Percentiles rank a stretch among this genome's conserved stretches.
Evolutionary conservation across 2,797 vertebrate genomes (phyloP).

Genomic region (Sebastes vulpes): DNA sequence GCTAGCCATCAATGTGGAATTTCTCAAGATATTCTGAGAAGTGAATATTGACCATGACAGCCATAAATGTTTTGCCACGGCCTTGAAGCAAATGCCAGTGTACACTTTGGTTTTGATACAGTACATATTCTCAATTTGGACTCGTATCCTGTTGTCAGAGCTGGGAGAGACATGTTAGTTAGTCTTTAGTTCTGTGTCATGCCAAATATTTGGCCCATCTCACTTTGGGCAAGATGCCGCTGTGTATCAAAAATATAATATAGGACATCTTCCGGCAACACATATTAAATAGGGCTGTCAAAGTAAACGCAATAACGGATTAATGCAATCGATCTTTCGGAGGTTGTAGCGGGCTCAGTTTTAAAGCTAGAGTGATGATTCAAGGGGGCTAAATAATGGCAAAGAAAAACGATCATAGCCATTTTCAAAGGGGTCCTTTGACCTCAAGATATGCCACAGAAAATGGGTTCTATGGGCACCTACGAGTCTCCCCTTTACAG

Average conservation of each 20-base stretch:
- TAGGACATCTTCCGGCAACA: not conserved
- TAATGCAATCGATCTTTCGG: not conserved
- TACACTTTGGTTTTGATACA: conserved; percentile 25
- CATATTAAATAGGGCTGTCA: not conserved
- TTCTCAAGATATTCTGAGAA: conserved; percentile 47
- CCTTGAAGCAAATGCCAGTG: conserved; percentile 36
- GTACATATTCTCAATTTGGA: conserved; percentile 19
- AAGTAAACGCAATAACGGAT: not conserved
- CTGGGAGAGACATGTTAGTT: not conserved
- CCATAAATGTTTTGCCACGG: conserved; percentile 41
- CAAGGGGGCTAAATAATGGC: rapidly evolving
- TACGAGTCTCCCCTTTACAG: not conserved
- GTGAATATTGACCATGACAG: conserved; percentile 64
- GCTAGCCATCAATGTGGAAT: conserved; percentile 58
- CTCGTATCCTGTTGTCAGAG: not conserved
- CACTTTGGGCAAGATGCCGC: not conserved
- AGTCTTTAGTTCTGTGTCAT: not conserved
- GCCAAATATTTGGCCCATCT: not conserved
- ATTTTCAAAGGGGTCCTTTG: no score
- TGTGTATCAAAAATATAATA: not conserved
- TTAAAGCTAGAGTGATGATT: no score
- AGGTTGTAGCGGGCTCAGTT: not conserved
- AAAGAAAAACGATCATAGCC: no score
- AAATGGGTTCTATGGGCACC: not conserved
- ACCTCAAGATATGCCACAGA: rapidly evolving